Base-by-base conservation (phyloP, 2,888 invertebrate genomes). In the Patella depressa region DNA sequence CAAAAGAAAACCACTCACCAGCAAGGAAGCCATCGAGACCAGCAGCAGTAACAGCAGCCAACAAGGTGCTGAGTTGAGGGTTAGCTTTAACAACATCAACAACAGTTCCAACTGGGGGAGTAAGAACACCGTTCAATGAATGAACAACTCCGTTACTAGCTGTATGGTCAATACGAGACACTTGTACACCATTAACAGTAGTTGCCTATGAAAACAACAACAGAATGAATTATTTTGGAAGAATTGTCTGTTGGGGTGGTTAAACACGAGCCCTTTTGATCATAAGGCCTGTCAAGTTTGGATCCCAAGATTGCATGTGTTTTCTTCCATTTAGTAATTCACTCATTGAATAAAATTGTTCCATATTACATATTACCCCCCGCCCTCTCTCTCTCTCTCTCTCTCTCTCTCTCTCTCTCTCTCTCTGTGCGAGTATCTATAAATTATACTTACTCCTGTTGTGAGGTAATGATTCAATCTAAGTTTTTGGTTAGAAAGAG, bases 111-210 rank as follows among this genome's bases (percentile, higher is more conserved):
- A 75, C 78, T 24, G 85, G 82, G 12, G 84, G 83, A 54, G 74
- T 65, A 78, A 87, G 79, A 2, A 85, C 80, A 9, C 77, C 70
- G n/a, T 81, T 73, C 1, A 87, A 69, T 19, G 80, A 72, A 72
- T 85, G 84, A n/a, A 87, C 79, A 17, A 85, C 80, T 45, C 87
- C 87, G 74, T 87, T 87, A 53, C 79, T 79, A 3, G 84, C 83
- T 34, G 75, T 73, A 17, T 81, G 78, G 77, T 85, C 78, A 2
- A 78, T 55, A 29, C 57, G 59, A 11, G 73, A 76, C 1, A 87
- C 71, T 12, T 70, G 70, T 7, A 82, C 70, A 5, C 86, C 87
- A 15, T 85, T 81, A 0, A 81, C 81, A 3, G 84, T 79, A 12
- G 82, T 53, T 65, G 74, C 79, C 87, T 87, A 65, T 14, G 80